Conservation (phyloP, 2,797 vertebrate species). For the Acipenser ruthenus region DNA sequence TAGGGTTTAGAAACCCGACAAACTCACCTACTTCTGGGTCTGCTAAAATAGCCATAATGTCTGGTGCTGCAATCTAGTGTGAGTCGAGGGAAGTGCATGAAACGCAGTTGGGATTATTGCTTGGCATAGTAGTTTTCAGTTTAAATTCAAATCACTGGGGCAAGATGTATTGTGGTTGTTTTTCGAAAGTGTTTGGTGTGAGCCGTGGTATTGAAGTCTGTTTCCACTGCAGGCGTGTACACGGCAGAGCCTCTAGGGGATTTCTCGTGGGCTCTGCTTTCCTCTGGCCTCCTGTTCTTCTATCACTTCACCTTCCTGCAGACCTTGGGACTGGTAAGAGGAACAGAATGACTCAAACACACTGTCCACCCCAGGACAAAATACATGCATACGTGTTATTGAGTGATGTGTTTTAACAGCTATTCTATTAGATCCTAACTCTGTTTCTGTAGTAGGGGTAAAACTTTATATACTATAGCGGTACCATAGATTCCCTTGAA, state of each 20-base stretch:
- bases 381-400: too few relatives aligned
- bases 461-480: too few relatives aligned
- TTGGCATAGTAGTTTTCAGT: too few relatives aligned
- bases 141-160: neutral
- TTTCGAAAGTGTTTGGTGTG: neutral
- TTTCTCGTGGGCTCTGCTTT: slow-evolving; percentile 92
- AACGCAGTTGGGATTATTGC: slow-evolving; percentile 5
- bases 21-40: neutral
- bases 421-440: too few relatives aligned
- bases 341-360: slow-evolving; percentile 24
- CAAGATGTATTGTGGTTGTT: neutral
- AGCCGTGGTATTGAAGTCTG: too few relatives aligned
- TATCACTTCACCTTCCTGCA: slow-evolving; percentile 92
- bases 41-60: neutral
- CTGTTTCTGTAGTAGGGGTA: too few relatives aligned
- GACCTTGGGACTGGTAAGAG: slow-evolving; percentile 84
- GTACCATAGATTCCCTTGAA: too few relatives aligned
- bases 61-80: slow-evolving; percentile 29
- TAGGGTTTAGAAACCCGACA: neutral
- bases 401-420: too few relatives aligned
- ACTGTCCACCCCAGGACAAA: slow-evolving; percentile 16
- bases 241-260: slow-evolving; percentile 84
- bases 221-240: slow-evolving; percentile 75
- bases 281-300: slow-evolving; percentile 90
- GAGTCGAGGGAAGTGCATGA: too few relatives aligned